A percentile compares a stretch with the other conserved stretches of the same genome.
phyloP scores from a whole-genome alignment of 2,797 vertebrate genomes.

The Champsocephalus gunnari region DNA sequence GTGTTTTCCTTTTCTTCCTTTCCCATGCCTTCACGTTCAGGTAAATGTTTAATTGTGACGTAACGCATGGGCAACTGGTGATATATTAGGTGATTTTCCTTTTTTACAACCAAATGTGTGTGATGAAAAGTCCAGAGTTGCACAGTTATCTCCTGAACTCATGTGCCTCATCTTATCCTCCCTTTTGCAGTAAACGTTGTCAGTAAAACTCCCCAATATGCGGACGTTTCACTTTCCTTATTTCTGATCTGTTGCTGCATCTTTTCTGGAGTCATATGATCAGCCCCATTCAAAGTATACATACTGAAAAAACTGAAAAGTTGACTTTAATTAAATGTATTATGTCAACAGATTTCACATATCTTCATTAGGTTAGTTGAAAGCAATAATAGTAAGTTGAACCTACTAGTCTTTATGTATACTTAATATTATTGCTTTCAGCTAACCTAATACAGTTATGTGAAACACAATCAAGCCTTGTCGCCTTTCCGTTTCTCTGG shows the following conservation, averaged over 20 bases:
- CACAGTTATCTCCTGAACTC: constrained; percentile 22
- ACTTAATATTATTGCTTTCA: too few relatives aligned
- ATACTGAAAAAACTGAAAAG: too few relatives aligned
- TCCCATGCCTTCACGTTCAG: constrained; percentile 24
- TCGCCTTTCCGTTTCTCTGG: constrained; percentile 7
- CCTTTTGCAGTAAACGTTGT: constrained; percentile 36
- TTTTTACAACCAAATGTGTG: constrained; percentile 24
- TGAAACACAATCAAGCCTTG: not conserved
- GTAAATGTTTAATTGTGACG: constrained; percentile 47
- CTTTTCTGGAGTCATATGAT: constrained; percentile 33
- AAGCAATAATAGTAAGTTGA: too few relatives aligned
- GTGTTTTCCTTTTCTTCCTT: constrained; percentile 12
- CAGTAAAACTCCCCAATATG: not conserved
- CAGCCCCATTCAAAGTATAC: too few relatives aligned
- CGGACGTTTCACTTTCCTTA: constrained; percentile 37
- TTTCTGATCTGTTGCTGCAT: constrained; percentile 23
- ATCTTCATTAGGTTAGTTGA: too few relatives aligned
- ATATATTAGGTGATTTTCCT: constrained; percentile 41
- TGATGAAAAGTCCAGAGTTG: constrained; percentile 35
- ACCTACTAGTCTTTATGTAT: too few relatives aligned
- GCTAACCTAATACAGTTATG: too few relatives aligned
- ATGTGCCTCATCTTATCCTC: constrained; percentile 4
- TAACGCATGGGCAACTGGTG: constrained; percentile 6
- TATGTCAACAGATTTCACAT: too few relatives aligned
- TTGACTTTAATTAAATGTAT: too few relatives aligned